Percentiles rank a stretch among this genome's conserved stretches.
These are phyloP conservation scores for Venusia cambrica DNA, from an alignment of 2,888 invertebrate genomes.

Conservation along the genomic window DNA sequence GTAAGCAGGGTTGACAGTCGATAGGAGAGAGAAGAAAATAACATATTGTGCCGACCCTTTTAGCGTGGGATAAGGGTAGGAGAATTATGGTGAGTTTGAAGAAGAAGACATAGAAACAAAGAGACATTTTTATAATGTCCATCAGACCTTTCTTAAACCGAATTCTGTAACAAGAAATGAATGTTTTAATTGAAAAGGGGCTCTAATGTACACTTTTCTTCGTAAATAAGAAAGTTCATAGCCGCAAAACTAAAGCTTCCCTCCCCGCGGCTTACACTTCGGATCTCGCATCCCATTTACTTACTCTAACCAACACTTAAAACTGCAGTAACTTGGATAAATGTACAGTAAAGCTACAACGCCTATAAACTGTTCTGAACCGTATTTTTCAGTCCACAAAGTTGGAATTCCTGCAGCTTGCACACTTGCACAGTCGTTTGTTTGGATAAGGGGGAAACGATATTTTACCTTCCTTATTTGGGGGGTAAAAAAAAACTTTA, in stretches of 20 bases:
- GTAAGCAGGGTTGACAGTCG: too few relatives aligned
- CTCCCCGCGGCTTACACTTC: slow-evolving; percentile 15
- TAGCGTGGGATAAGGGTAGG: too few relatives aligned
- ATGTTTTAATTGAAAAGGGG: too few relatives aligned
- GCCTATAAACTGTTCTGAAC: slow-evolving; percentile 8
- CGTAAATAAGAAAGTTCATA: slow-evolving; percentile 15
- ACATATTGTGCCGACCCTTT: too few relatives aligned
- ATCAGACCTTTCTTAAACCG: too few relatives aligned
- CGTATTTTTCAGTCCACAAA: slow-evolving; percentile 4
- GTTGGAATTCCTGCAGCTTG: slow-evolving; percentile 5
- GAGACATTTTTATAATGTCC: too few relatives aligned
- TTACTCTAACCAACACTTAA: slow-evolving; percentile 23
- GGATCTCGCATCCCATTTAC: slow-evolving; percentile 20
- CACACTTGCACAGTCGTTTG: neutral
- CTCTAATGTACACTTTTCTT: too few relatives aligned
- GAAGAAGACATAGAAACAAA: too few relatives aligned
- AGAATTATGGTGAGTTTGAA: too few relatives aligned
- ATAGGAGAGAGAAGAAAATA: too few relatives aligned
- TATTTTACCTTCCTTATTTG: slow-evolving; percentile 15
- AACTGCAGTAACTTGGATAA: slow-evolving; percentile 21
- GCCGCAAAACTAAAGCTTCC: slow-evolving; percentile 12
- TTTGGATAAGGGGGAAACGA: slow-evolving; percentile 4
- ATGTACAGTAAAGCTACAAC: slow-evolving; percentile 14
- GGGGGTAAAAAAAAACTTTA: slow-evolving; percentile 9
- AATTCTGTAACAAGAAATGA: too few relatives aligned